Evolutionary conservation across 2,797 vertebrate species (phyloP).

Genomic region (Manis pentadactyla): DNA sequence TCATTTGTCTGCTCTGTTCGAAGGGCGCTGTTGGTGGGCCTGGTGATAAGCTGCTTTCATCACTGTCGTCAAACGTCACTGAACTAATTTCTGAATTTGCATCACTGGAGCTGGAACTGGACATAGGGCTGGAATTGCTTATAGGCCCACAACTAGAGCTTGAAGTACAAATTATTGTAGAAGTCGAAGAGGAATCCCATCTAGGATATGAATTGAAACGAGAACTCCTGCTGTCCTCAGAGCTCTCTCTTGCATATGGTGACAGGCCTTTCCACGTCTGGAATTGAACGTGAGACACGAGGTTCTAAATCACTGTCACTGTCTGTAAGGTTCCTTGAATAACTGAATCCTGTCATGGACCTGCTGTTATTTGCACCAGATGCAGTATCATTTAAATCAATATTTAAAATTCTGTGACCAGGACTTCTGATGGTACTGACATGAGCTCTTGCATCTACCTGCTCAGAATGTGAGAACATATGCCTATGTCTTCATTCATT

Average conservation of each 20-base stretch:
- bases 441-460: slow-evolving; percentile 92
- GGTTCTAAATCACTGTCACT: slow-evolving; percentile 92
- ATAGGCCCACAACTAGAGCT: fast-evolving
- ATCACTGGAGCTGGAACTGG: not conserved
- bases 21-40: slow-evolving; percentile 57
- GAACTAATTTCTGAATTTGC: slow-evolving; percentile 84
- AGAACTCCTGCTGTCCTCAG: not conserved
- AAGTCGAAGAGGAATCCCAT: not conserved
- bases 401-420: slow-evolving; percentile 92
- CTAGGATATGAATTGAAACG: not conserved
- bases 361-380: slow-evolving; percentile 93
- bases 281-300: slow-evolving; percentile 82
- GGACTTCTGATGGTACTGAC: slow-evolving; percentile 94
- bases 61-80: slow-evolving; percentile 80
- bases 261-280: slow-evolving; percentile 82
- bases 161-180: not conserved
- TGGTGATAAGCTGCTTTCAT: slow-evolving; percentile 82
- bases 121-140: fast-evolving
- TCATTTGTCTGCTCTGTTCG: slow-evolving; percentile 85
- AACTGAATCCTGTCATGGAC: slow-evolving; percentile 93
- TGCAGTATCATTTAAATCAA: slow-evolving; percentile 91
- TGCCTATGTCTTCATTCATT: slow-evolving; percentile 92
- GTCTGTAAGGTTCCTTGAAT: slow-evolving; percentile 94
- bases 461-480: slow-evolving; percentile 93
- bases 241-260: slow-evolving; percentile 67